These are phyloP conservation scores for Pachypanchax playfairii DNA, from an alignment of 2,113 vertebrate species.

Conservation along the genomic window DNA sequence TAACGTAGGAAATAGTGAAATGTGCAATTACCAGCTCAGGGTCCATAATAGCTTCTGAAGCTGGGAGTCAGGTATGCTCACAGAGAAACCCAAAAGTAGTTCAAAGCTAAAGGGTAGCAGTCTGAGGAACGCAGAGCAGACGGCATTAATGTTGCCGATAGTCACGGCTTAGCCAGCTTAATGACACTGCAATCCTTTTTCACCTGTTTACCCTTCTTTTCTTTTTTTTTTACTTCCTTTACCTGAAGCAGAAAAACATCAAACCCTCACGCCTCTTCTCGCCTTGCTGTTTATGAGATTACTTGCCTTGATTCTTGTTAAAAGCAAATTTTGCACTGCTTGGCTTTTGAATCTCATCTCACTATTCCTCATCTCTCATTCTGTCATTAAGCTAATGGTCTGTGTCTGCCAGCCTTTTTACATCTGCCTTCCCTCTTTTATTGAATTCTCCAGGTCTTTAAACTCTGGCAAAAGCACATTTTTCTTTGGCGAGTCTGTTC, in stretches of 20 bases:
- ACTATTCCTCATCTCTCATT: conserved; percentile 82
- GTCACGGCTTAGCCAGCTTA: conserved; percentile 64
- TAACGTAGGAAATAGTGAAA: conserved; percentile 71
- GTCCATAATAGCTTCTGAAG: conserved; percentile 69
- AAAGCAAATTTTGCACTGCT: conserved; percentile 74
- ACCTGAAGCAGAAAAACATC: conserved; percentile 54
- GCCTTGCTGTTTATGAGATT: conserved; percentile 70
- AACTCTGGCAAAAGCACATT: conserved; percentile 79
- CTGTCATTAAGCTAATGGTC: conserved; percentile 88
- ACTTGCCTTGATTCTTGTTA: conserved; percentile 76
- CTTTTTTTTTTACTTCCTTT: conserved; percentile 18
- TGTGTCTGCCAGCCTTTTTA: conserved; percentile 81
- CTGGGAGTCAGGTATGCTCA: conserved; percentile 68
- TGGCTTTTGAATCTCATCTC: conserved; percentile 76
- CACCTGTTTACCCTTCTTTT: conserved; percentile 61
- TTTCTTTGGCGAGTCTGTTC: conserved; percentile 67
- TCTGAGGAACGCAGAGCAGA: conserved; percentile 65
- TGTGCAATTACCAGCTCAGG: conserved; percentile 75
- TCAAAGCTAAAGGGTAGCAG: conserved; percentile 70
- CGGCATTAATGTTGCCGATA: conserved; percentile 69
- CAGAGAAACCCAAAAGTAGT: conserved; percentile 56
- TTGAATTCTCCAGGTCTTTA: conserved; percentile 75
- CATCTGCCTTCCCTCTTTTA: conserved; percentile 74
- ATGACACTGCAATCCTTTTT: conserved; percentile 57
- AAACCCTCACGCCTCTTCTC: conserved; percentile 30